Evolutionary conservation across 2,113 vertebrate genomes (phyloP).

Genomic region (Takifugu bimaculatus): DNA sequence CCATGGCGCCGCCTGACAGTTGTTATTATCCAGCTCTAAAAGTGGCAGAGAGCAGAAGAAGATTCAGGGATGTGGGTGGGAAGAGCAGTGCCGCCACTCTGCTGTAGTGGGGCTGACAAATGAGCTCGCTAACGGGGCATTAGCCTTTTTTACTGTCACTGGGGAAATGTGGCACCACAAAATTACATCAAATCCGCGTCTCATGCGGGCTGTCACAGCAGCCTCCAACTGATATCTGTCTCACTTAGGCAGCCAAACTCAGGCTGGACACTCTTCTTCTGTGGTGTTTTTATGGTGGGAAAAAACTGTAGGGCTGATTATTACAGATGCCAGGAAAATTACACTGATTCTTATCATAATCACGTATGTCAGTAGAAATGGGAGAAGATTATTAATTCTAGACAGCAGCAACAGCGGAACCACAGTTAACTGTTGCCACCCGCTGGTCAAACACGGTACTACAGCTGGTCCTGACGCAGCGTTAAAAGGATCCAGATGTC

Average conservation of each 20-base stretch:
- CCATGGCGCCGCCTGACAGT: neutral
- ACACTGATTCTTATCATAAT: neutral
- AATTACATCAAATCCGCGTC: constrained; percentile 16
- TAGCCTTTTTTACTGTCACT: constrained; percentile 24
- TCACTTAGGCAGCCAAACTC: constrained; percentile 21
- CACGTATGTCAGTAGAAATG: neutral
- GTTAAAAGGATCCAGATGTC: too few species aligned
- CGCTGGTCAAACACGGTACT: constrained; percentile 24
- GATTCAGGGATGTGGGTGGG: neutral
- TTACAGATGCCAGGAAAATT: too few species aligned
- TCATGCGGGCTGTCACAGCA: constrained; percentile 15
- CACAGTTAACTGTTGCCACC: constrained; percentile 45
- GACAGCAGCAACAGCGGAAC: neutral
- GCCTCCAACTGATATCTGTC: constrained; percentile 20
- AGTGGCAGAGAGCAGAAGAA: constrained; percentile 6
- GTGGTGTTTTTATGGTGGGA: neutral
- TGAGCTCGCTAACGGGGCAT: constrained; percentile 32
- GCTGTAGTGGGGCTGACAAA: constrained; percentile 35
- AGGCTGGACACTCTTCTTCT: neutral
- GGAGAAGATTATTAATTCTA: neutral
- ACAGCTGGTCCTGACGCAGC: neutral
- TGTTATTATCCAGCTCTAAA: constrained; percentile 5
- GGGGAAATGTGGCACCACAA: constrained; percentile 12
- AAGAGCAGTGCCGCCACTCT: constrained; percentile 1
- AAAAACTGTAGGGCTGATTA: neutral